phyloP scores from a whole-genome alignment of 2,113 vertebrate genomes.

The Gallinago media region DNA sequence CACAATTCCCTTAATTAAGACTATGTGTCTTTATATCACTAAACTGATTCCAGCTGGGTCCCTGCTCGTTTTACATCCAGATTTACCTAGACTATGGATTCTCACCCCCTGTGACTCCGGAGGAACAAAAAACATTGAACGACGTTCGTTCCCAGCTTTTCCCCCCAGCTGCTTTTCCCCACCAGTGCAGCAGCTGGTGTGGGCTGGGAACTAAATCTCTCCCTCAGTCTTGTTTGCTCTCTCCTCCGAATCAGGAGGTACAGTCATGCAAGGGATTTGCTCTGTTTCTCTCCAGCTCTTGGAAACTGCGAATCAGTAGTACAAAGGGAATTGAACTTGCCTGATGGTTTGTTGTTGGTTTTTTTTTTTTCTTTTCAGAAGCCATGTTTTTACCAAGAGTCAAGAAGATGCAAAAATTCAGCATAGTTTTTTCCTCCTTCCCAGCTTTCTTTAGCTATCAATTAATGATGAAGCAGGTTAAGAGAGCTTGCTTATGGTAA shows the following conservation, averaged over 20 bases:
- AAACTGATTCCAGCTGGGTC: slow-evolving; percentile 66
- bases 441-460: not conserved
- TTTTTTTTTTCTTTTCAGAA: not conserved
- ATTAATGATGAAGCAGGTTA: slow-evolving; percentile 7
- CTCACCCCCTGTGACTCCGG: not conserved
- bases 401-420: not conserved
- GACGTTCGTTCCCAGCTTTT: not conserved
- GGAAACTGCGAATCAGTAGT: not conserved
- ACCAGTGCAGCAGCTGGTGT: not conserved
- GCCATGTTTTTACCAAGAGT: not conserved
- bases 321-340: not conserved
- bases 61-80: slow-evolving; percentile 66
- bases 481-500: not conserved
- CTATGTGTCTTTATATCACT: slow-evolving; percentile 74
- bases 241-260: not conserved
- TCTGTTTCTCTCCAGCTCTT: not conserved
- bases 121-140: slow-evolving; percentile 34
- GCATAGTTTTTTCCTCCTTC: not conserved
- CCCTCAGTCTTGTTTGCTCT: not conserved
- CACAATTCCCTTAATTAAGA: slow-evolving; percentile 84
- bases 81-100: slow-evolving; percentile 53
- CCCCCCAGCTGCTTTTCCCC: not conserved
- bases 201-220: slow-evolving; percentile 19
- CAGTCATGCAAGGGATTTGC: not conserved
- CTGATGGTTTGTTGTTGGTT: not conserved